Conservation (phyloP, 2,888 invertebrate species). For the Erannis defoliaria region DNA sequence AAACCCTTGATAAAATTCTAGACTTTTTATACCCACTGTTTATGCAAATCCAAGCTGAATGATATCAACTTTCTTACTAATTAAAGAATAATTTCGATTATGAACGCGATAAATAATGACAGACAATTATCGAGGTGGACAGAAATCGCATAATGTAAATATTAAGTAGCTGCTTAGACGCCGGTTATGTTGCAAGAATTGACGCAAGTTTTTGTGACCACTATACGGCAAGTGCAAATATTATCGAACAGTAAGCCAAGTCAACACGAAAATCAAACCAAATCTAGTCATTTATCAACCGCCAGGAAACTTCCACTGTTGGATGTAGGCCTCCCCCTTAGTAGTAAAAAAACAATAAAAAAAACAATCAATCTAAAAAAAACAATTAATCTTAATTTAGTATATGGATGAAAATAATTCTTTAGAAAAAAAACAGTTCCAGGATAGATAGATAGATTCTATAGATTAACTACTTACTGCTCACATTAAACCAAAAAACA, state of each 20-base stretch:
- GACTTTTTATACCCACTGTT: not conserved
- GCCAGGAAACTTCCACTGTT: no score
- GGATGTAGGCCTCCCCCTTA: no score
- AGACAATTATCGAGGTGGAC: slow-evolving; percentile 36
- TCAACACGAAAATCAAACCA: not conserved
- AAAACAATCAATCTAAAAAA: no score
- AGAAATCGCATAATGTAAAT: slow-evolving; percentile 42
- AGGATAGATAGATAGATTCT: no score
- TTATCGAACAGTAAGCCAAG: not conserved
- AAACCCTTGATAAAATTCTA: no score
- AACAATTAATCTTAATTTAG: no score
- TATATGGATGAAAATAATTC: no score
- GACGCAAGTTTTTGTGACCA: slow-evolving; percentile 19
- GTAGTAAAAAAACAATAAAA: no score
- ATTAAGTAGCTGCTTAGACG: slow-evolving; percentile 32
- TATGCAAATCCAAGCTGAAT: not conserved
- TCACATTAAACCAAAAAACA: no score
- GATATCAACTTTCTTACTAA: slow-evolving; percentile 7
- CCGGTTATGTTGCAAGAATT: slow-evolving; percentile 16
- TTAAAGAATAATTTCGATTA: slow-evolving; percentile 5
- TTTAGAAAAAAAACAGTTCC: no score
- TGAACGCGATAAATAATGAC: slow-evolving; percentile 20
- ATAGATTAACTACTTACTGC: no score
- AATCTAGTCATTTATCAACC: not conserved
- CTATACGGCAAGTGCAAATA: not conserved